Base-by-base conservation (phyloP, 2,797 vertebrate species). In the Uromys caudimaculatus region DNA sequence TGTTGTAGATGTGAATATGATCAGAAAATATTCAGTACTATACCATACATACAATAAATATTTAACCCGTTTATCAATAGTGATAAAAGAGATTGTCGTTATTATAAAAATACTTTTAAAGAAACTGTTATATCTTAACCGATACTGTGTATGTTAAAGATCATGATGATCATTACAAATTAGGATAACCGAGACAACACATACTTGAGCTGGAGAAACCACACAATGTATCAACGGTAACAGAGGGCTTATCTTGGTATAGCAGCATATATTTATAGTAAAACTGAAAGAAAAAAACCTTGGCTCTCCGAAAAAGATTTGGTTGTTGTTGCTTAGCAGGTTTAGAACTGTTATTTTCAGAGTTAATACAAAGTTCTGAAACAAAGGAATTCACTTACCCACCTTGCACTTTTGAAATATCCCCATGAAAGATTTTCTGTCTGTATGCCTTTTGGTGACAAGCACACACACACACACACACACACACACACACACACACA, bases 61-160 rank as follows among this genome's bases (percentile, higher is more conserved):
- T 41, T 90, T 41, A 93, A 82, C 29, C 76, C 73, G 23, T 38
- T 78, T 96, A 29, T 23, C 16, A 95, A 85, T 93, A 38, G 27
- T 86, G 23, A 85, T 60, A 52, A 90, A 85, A 89, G 86, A 1
- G 11, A 82, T 56, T 82, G 23, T 67, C 35, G 7, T 19, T 71
- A 23, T 56, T 91, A 11, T 60, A 79, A 54, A 94, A 87, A 54
- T 92, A 75, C 75, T 77, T 77, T 19, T 88, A 89, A 95, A 91
- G 2, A 8, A 2, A 95, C 44, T 92, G 0, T 84, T 47, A n/a
- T 50, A 6, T 84, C 32, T 91, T 89, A 64, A 93, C 6, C 23
- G 1, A 16, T 90, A 69, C 38, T 78, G 10, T 89, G 13, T 64
- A 89, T 90, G 6, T 82, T 93, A 29, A 35, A 93, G 1, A 7